Conservation (phyloP, 2,113 vertebrate genomes). For the Hippocampus abdominalis region DNA sequence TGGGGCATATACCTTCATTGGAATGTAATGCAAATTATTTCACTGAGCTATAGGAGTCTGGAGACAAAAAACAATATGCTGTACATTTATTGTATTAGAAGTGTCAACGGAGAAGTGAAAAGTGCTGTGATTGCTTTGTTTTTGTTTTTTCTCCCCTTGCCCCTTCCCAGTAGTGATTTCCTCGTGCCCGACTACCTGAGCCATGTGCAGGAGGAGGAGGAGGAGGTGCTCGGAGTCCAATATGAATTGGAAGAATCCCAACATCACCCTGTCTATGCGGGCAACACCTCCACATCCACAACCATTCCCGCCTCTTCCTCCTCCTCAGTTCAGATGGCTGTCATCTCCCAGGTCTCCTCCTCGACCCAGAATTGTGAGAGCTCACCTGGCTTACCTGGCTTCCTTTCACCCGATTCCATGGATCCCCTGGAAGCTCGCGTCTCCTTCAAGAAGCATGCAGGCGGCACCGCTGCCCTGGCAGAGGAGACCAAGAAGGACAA, state of each 20-base stretch:
- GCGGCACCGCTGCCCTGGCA: constrained; percentile 45
- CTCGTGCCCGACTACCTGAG: constrained; percentile 98
- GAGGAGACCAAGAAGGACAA: constrained; percentile 74
- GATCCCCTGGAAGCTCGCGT: constrained; percentile 81
- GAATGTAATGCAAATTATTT: too few species aligned
- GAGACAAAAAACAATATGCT: too few species aligned
- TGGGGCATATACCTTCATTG: too few species aligned
- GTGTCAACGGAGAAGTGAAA: not conserved
- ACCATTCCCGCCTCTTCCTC: constrained; percentile 78
- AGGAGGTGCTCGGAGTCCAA: constrained; percentile 84
- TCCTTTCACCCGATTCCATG: constrained; percentile 74
- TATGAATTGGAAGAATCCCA: constrained; percentile 88
- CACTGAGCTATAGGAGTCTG: too few species aligned
- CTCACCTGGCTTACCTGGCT: constrained; percentile 78
- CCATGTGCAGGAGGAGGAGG: constrained; percentile 91
- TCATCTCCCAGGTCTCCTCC: constrained; percentile 90
- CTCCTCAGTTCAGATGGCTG: constrained; percentile 70
- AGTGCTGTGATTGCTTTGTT: not conserved
- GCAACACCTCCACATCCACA: constrained; percentile 74
- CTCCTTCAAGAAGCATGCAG: constrained; percentile 72
- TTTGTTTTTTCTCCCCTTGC: constrained; percentile 17
- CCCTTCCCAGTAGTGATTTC: constrained; percentile 83
- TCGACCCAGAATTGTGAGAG: constrained; percentile 95
- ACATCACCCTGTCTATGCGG: constrained; percentile 82
- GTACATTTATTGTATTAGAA: not conserved